These are phyloP conservation scores for Ecliptopera silaceata DNA, from an alignment of 2,888 invertebrate species.

Conservation along the genomic window DNA sequence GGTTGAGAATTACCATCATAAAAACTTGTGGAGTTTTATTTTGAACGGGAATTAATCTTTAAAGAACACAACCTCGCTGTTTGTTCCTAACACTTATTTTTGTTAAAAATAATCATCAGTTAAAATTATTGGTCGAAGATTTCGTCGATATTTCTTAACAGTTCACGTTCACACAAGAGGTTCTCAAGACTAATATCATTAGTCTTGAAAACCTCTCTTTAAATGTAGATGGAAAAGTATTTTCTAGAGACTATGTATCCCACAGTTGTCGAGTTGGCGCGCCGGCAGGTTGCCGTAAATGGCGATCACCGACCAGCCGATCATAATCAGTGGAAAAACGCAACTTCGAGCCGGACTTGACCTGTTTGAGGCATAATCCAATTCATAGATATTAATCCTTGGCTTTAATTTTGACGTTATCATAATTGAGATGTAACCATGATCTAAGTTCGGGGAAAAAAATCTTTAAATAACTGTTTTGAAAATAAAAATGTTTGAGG, in stretches of 20 bases:
- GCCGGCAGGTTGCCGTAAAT: slow-evolving; percentile 71
- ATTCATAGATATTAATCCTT: slow-evolving; percentile 27
- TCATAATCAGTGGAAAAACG: slow-evolving; percentile 77
- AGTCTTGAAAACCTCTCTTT: slow-evolving; percentile 15
- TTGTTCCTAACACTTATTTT: too few relatives aligned
- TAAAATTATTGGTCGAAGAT: too few relatives aligned
- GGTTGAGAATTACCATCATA: slow-evolving; percentile 8
- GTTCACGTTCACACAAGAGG: slow-evolving; percentile 9
- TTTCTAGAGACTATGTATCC: slow-evolving; percentile 71
- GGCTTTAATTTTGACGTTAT: slow-evolving; percentile 2
- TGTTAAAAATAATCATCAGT: too few relatives aligned
- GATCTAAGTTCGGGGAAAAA: too few relatives aligned
- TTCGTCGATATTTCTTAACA: not conserved
- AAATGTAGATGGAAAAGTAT: slow-evolving; percentile 68
- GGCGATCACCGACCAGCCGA: slow-evolving; percentile 63
- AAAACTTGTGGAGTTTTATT: slow-evolving; percentile 1
- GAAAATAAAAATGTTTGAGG: not conserved
- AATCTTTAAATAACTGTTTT: too few relatives aligned
- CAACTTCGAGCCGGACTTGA: slow-evolving; percentile 74
- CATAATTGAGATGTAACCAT: too few relatives aligned
- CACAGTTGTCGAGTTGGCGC: slow-evolving; percentile 69
- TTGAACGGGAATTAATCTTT: too few relatives aligned
- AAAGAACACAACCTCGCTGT: too few relatives aligned
- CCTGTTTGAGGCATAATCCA: slow-evolving; percentile 58
- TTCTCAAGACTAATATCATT: not conserved